Evolutionary conservation across 2,888 invertebrate genomes (phyloP).

Genomic region (Acronicta psi): DNA sequence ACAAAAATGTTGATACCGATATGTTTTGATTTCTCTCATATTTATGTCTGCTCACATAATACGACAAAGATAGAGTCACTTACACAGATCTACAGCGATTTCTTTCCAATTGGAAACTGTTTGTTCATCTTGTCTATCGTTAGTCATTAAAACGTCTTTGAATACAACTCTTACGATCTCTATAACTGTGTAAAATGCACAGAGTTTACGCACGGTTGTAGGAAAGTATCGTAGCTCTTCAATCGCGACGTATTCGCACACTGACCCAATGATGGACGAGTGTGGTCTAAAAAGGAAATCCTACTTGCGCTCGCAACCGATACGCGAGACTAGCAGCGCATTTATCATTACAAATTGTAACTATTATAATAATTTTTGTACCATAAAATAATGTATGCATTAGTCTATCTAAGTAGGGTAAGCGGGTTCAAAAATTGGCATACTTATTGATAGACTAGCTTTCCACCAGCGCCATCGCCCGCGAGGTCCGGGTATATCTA

Average conservation of each 20-base stretch:
- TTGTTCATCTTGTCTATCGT: too few species aligned
- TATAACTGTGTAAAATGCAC: constrained; percentile 6
- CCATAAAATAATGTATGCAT: background rate
- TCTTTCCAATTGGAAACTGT: too few species aligned
- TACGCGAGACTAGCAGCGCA: constrained; percentile 73
- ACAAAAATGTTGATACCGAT: too few species aligned
- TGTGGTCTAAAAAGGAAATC: constrained; percentile 88
- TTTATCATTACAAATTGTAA: constrained; percentile 70
- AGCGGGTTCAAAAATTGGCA: too few species aligned
- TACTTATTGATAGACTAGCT: too few species aligned
- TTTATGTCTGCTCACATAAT: too few species aligned
- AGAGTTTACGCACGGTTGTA: constrained; percentile 26
- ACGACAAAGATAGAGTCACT: too few species aligned
- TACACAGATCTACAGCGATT: too few species aligned
- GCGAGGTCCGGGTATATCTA: too few species aligned
- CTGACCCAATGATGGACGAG: constrained; percentile 84
- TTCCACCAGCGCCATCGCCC: too few species aligned
- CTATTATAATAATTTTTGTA: constrained; percentile 42
- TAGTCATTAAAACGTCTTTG: constrained; percentile 6
- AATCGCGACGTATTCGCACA: constrained; percentile 73
- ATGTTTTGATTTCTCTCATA: too few species aligned
- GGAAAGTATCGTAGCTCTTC: constrained; percentile 57
- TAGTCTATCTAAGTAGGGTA: too few species aligned
- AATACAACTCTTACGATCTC: background rate
- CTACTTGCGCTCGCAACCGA: constrained; percentile 83